Conservation (phyloP, 2,113 vertebrate species). For the Hyperoodon ampullatus region DNA sequence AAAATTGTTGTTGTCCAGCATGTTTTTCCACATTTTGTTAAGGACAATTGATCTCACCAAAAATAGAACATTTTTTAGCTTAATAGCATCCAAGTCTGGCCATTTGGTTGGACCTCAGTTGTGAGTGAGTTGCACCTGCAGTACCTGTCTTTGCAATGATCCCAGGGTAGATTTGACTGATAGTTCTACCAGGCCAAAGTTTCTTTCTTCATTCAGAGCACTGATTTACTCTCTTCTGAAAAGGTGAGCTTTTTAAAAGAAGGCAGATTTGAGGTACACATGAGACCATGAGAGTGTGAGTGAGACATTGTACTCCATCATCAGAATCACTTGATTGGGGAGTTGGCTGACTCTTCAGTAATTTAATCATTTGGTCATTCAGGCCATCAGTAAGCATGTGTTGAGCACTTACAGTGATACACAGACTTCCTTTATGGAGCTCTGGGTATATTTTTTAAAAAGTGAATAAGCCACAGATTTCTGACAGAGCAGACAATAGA, state of each 20-base stretch:
- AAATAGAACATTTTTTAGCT: background rate
- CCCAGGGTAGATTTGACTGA: background rate
- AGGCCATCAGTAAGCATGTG: background rate
- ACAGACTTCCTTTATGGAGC: background rate
- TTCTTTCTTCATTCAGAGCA: background rate
- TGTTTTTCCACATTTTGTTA: background rate
- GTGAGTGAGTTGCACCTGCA: fast-evolving
- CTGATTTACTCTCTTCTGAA: background rate
- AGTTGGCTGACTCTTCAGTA: background rate
- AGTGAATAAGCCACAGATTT: background rate
- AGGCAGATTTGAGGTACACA: background rate
- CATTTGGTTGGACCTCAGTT: background rate
- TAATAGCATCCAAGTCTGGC: background rate
- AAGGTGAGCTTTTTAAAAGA: background rate
- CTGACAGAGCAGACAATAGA: background rate
- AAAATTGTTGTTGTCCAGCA: background rate
- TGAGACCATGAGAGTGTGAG: background rate
- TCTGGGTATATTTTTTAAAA: background rate
- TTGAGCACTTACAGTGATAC: background rate
- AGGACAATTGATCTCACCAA: too few relatives aligned
- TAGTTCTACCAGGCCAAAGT: background rate
- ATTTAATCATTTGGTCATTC: too few relatives aligned
- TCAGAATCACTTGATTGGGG: fast-evolving
- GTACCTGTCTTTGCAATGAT: fast-evolving
- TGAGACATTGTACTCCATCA: fast-evolving